A percentile compares a stretch with the other conserved stretches of the same genome.
phyloP scores from a whole-genome alignment of 2,113 vertebrate species.

The Meriones unguiculatus region DNA sequence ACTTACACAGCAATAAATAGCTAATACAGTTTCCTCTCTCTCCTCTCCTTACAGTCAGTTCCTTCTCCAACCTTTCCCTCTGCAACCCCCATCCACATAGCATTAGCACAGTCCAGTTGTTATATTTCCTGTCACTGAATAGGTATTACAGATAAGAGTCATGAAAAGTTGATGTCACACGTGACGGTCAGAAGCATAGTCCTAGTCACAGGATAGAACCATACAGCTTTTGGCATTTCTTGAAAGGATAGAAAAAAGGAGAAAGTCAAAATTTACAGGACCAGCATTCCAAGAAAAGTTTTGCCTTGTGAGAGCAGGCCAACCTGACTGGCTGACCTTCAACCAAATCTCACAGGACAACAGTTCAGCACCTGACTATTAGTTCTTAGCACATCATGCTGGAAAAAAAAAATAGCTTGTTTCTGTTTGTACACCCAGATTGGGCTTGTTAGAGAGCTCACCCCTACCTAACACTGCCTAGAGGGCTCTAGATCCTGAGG shows the following conservation, averaged over 20 bases:
- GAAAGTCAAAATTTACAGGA: slow-evolving; percentile 10
- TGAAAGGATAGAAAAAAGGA: slow-evolving; percentile 11
- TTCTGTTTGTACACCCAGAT: slow-evolving; percentile 21
- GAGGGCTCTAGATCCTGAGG: no score
- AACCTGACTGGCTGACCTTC: neutral
- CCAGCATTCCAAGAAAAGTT: slow-evolving; percentile 45
- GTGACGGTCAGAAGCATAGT: slow-evolving; percentile 45
- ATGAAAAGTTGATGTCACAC: slow-evolving; percentile 37
- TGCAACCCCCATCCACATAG: no score
- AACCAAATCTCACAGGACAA: slow-evolving; percentile 37
- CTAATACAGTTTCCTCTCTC: neutral
- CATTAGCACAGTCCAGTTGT: slow-evolving; percentile 17
- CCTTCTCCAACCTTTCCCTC: no score
- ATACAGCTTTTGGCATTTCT: slow-evolving; percentile 52
- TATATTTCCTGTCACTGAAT: slow-evolving; percentile 43
- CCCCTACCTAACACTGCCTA: no score
- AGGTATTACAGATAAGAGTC: slow-evolving; percentile 5
- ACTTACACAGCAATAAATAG: slow-evolving; percentile 40
- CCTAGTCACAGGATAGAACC: neutral
- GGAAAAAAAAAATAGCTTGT: neutral
- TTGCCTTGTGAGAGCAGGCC: neutral
- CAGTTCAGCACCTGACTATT: slow-evolving; percentile 34
- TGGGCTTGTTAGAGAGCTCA: slow-evolving; percentile 4
- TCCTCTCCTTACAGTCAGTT: no score
- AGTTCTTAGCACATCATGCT: slow-evolving; percentile 16